These are phyloP conservation scores for Cottoperca gobio DNA, from an alignment of 2,797 vertebrate genomes.

Conservation along the genomic window DNA sequence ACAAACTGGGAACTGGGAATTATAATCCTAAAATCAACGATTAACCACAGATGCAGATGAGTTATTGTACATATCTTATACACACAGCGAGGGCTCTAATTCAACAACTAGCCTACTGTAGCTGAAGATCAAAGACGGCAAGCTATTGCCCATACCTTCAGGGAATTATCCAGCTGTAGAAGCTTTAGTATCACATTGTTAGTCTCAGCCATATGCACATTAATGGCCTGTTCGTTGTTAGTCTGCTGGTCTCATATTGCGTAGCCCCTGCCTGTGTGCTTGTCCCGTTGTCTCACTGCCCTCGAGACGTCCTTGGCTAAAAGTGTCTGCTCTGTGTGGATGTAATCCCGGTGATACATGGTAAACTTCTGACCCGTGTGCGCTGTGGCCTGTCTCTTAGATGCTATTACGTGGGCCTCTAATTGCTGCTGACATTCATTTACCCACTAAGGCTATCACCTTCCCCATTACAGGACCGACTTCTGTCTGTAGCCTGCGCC, in stretches of 20 bases:
- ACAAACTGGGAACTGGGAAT: background rate
- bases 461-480: constrained; percentile 73
- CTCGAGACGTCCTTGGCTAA: constrained; percentile 83
- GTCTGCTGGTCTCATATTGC: constrained; percentile 39
- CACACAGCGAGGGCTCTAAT: constrained; percentile 23
- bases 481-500: constrained; percentile 59
- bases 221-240: constrained; percentile 45
- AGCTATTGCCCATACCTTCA: constrained; percentile 32
- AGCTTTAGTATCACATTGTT: constrained; percentile 45
- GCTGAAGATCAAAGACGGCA: constrained; percentile 42
- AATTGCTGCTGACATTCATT: constrained; percentile 87
- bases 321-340: constrained; percentile 66
- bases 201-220: constrained; percentile 44
- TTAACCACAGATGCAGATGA: background rate
- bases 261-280: constrained; percentile 37
- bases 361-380: constrained; percentile 79
- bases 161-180: constrained; percentile 28
- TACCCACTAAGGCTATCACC: constrained; percentile 81
- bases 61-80: background rate
- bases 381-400: constrained; percentile 70
- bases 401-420: constrained; percentile 80
- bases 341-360: constrained; percentile 84
- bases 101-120: constrained; percentile 5
- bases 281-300: constrained; percentile 68
- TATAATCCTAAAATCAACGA: too few species aligned